Evolutionary conservation across 2,888 invertebrate species (phyloP), one percentile per base, ranked within the genome.

Genomic region (Spodoptera picta): DNA sequence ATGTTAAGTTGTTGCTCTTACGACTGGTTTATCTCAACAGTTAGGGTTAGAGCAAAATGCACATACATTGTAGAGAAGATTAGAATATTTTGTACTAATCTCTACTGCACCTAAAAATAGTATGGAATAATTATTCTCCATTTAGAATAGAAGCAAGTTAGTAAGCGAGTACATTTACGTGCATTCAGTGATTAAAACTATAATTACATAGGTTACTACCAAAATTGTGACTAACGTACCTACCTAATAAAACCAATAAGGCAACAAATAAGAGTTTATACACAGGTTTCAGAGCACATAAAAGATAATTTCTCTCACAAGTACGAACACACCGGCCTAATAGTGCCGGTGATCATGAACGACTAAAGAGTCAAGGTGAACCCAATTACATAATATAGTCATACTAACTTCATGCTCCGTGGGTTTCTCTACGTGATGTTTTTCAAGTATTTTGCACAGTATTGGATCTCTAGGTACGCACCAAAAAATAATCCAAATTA

Each of bases 341-440:
- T 61, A 60, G 61, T 65, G 52, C 53, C 58, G 56, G 49, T 59
- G 66, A 72, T 66, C 71, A 71, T 60, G 75, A 68, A 66, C 69
- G 71, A 73, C 64, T 57, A 66, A 70, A 60, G 66, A 75, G 73
- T 79, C 79, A 81, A 81, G 81, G 81, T 73, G 58, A 81, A 66
- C 52, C 51, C 46, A 65, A 60, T 81, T 79, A 77, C 74, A 52
- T 75, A 73, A 79, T 52, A 52, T 43, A 49, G 54, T 14, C 9
- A 56, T 24, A 65, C 60, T 68, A 60, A 54, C 62, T 58, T 69
- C 57, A 65, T 69, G 57, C 66, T 65, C 12, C 44, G 47, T 53
- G 54, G 59, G 24, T 6, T 54, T 62, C 48, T 14, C 65, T 76
- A 54, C 65, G 70, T 75, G 57, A 48, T 54, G 58, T 59, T 58